Conservation (phyloP, 2,113 vertebrate genomes). For the Campylorhamphus procurvoides region DNA sequence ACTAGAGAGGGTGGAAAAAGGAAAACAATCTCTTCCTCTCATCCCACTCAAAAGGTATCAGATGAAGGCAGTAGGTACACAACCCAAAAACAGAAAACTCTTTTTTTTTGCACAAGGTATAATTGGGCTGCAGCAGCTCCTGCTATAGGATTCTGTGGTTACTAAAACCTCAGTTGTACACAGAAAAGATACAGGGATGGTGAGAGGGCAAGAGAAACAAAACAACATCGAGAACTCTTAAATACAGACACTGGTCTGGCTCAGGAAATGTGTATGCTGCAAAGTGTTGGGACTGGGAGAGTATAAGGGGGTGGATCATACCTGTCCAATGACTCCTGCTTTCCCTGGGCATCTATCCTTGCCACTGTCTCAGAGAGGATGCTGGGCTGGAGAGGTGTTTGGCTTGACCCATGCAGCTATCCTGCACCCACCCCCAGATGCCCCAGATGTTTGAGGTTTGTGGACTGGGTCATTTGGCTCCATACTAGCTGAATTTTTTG, state of each 20-base stretch:
- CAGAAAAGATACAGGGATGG: not conserved
- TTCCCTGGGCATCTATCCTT: not conserved
- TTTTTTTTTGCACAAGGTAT: not conserved
- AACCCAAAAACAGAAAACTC: not conserved
- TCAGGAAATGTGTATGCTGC: not conserved
- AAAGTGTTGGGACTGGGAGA: not conserved
- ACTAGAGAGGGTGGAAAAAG: not conserved
- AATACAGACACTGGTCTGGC: not conserved
- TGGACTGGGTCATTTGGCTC: not conserved
- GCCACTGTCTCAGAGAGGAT: not conserved
- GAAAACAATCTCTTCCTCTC: not conserved
- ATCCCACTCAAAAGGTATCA: not conserved
- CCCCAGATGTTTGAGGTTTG: not conserved
- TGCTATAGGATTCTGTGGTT: not conserved
- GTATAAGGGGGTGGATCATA: not conserved
- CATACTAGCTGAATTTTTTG: not conserved
- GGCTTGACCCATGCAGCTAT: not conserved
- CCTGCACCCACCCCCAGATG: not conserved
- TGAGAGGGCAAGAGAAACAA: not conserved
- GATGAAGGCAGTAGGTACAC: not conserved
- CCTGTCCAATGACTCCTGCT: not conserved
- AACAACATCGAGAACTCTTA: not conserved
- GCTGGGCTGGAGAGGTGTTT: not conserved
- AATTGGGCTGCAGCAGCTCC: conserved; percentile 13
- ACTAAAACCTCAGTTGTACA: not conserved